Evolutionary conservation across 2,113 vertebrate genomes (phyloP).

Genomic region (Salvelinus sp.): DNA sequence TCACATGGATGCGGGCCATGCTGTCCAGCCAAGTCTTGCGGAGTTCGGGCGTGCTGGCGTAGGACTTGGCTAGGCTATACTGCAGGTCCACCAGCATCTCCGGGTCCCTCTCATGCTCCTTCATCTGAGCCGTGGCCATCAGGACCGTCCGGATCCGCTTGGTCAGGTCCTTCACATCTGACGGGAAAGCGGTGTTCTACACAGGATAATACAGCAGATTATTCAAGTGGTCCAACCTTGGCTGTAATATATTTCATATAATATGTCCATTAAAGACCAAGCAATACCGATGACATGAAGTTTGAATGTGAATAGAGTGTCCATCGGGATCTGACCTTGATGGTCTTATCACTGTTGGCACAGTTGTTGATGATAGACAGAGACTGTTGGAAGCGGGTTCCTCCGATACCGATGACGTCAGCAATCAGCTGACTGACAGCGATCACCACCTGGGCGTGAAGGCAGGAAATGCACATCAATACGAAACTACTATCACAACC

Average conservation of each 20-base stretch:
- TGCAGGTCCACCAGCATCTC: slow-evolving; percentile 99
- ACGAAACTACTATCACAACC: neutral
- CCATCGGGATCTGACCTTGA: slow-evolving; percentile 80
- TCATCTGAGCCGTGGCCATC: slow-evolving; percentile 99
- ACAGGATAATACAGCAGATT: neutral
- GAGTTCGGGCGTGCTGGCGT: slow-evolving; percentile 94
- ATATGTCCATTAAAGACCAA: neutral
- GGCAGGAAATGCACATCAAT: neutral
- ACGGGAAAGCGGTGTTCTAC: slow-evolving; percentile 94
- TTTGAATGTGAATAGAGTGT: neutral
- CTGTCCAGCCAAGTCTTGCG: slow-evolving; percentile 98
- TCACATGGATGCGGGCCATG: slow-evolving; percentile 98
- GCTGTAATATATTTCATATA: no score
- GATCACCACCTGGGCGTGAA: slow-evolving; percentile 86
- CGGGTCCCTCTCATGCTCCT: slow-evolving; percentile 95
- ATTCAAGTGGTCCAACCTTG: neutral
- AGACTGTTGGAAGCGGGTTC: slow-evolving; percentile 96
- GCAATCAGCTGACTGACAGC: slow-evolving; percentile 98
- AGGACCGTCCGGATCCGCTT: slow-evolving; percentile 96
- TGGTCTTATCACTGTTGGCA: slow-evolving; percentile 92
- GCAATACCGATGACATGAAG: neutral
- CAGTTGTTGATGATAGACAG: slow-evolving; percentile 98
- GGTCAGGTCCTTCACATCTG: slow-evolving; percentile 95
- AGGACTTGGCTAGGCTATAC: slow-evolving; percentile 97
- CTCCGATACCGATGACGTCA: slow-evolving; percentile 96